Evolutionary conservation across 2,888 invertebrate species (phyloP), one percentile per base, ranked within the genome.

Genomic region (Chironomus tentans): DNA sequence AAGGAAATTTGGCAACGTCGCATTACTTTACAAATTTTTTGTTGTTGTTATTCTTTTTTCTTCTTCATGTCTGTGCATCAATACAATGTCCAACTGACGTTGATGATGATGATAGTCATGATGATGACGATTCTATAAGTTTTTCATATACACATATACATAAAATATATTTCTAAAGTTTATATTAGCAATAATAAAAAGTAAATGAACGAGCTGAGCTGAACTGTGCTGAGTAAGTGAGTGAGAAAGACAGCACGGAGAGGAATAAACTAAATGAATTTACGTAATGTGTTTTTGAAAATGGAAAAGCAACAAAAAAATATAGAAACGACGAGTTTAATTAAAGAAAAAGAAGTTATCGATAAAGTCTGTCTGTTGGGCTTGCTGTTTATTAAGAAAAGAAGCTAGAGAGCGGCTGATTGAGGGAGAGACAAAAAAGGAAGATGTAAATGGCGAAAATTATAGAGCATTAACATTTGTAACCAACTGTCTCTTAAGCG

Each of bases 231-330:
- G 38, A 38, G 38, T 38, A 28, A 28, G 28, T 28, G 38, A 6
- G 4, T 28, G 38, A 38, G 24, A n/a, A 65, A 24, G 21, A 13
- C 18, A 65, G 22, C 65, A 65, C 65, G 7, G 38, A 38, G 38
- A 38, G 38, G 10, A 38, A 38, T 38, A 24, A 18, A 65, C 22
- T 65, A 65, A 71, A 71, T 56, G 50, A 71, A 24, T 71, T 71
- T 71, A 71, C 71, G 71, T 71, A 71, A 71, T 71, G 12, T 71
- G 71, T 71, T 71, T 50, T 56, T 61, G 22, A 56, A 70, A 70
- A 70, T 48, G 70, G 21, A 70, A 18, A 47, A 18, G 6, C 56
- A 15, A 6, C 38, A 56, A 15, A 18, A 56, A 56, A 15, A 56
- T 50, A 70, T 15, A 47, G 47, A 4, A 46, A 70, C 70, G 70